Conservation (phyloP, 2,113 vertebrate genomes). For the Leptosomus discolor region DNA sequence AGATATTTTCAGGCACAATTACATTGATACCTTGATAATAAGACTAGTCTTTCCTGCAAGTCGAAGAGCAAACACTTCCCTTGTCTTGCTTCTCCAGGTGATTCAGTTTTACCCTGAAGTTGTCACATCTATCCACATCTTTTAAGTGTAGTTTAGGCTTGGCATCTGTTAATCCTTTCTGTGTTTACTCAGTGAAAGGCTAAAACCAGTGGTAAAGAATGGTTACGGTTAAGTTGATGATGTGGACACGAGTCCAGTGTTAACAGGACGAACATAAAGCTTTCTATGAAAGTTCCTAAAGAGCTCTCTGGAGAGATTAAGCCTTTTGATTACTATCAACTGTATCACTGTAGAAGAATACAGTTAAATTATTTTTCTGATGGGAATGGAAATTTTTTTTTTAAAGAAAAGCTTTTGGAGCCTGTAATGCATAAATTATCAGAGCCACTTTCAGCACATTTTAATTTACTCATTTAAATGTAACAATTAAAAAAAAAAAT, state of each 20-base stretch:
- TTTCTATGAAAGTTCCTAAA: not conserved
- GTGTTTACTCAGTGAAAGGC: not conserved
- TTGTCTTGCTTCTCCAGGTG: not conserved
- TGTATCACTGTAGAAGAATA: not conserved
- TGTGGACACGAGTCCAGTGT: not conserved
- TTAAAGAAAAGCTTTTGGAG: not conserved
- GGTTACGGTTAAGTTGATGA: not conserved
- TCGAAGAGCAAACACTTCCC: not conserved
- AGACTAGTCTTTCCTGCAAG: not conserved
- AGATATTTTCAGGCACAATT: not conserved
- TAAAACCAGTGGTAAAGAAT: not conserved
- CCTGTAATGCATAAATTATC: not conserved
- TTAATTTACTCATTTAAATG: constrained; percentile 6
- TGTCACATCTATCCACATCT: not conserved
- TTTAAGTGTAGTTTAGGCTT: not conserved
- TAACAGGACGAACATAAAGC: not conserved
- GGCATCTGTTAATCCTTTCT: not conserved
- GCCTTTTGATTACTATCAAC: not conserved
- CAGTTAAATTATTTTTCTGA: not conserved
- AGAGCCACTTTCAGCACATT: not conserved
- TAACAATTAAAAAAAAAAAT: not conserved
- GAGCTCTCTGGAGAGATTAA: not conserved
- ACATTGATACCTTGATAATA: not conserved
- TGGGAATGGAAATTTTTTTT: not conserved
- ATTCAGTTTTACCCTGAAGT: not conserved